phyloP scores from a whole-genome alignment of 2,888 invertebrate genomes.

The Drosophila greeni region DNA sequence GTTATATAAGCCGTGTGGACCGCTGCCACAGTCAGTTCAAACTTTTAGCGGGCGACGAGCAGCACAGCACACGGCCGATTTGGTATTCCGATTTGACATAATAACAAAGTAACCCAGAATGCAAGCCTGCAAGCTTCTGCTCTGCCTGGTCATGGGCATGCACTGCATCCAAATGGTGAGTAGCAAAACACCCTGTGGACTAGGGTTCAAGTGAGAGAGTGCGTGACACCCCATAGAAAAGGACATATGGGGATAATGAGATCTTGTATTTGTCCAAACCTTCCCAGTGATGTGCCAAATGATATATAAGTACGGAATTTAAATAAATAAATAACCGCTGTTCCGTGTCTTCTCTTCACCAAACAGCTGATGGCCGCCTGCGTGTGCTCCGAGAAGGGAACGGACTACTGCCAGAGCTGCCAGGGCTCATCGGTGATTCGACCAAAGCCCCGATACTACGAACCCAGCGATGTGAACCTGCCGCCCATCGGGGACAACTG shows the following conservation, averaged over 20 bases:
- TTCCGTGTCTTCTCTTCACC: background rate
- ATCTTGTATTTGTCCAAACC: too few relatives aligned
- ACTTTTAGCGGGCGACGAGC: constrained; percentile 56
- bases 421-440: constrained; percentile 54
- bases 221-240: background rate
- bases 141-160: constrained; percentile 50
- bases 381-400: constrained; percentile 73
- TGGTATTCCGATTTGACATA: constrained; percentile 42
- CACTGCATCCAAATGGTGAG: constrained; percentile 55
- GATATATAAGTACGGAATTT: too few relatives aligned
- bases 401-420: constrained; percentile 69
- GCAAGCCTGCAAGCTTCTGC: constrained; percentile 48
- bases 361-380: constrained; percentile 70
- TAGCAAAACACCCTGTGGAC: constrained; percentile 14
- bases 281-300: background rate
- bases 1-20: constrained; percentile 62
- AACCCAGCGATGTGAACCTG: constrained; percentile 55
- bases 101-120: constrained; percentile 38
- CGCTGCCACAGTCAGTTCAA: constrained; percentile 57
- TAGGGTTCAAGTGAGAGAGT: background rate
- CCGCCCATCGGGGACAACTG: constrained; percentile 77
- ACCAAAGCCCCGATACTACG: constrained; percentile 64
- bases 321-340: background rate
- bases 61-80: constrained; percentile 49
- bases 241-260: too few relatives aligned